A percentile compares a stretch with the other conserved stretches of the same genome.
These are phyloP conservation scores for Denticeps clupeoides DNA, from an alignment of 2,797 vertebrate genomes.

Conservation along the genomic window DNA sequence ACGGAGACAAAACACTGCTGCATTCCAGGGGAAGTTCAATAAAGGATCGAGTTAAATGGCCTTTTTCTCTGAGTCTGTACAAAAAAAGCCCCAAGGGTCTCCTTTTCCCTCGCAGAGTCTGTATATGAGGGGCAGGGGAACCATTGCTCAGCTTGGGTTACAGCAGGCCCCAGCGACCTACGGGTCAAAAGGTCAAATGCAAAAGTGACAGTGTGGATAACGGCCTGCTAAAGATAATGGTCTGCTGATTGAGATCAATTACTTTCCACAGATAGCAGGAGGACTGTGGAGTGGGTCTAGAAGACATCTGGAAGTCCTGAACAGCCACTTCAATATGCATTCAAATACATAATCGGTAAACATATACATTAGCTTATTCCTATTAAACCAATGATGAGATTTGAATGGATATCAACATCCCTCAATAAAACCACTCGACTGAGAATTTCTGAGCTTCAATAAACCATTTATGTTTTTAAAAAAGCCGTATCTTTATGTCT, in stretches of 20 bases:
- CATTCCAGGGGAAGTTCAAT: constrained; percentile 68
- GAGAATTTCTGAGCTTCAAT: too few species aligned
- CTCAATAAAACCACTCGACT: too few species aligned
- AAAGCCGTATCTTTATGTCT: not conserved
- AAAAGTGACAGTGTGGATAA: constrained; percentile 97
- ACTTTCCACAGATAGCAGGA: constrained; percentile 57
- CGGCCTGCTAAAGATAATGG: constrained; percentile 87
- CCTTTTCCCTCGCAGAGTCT: constrained; percentile 76
- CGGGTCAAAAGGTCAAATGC: constrained; percentile 77
- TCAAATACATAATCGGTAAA: too few species aligned
- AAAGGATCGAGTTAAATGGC: constrained; percentile 71
- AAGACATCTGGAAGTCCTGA: constrained; percentile 23
- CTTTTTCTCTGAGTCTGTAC: constrained; percentile 63
- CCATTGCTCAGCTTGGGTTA: constrained; percentile 76
- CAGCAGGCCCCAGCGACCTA: constrained; percentile 72
- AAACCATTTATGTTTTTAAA: constrained; percentile 1
- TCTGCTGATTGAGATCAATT: constrained; percentile 86
- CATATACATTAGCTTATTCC: too few species aligned
- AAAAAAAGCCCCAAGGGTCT: constrained; percentile 74
- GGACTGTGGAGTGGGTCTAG: constrained; percentile 18
- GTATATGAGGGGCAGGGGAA: constrained; percentile 78
- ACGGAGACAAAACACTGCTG: constrained; percentile 60
- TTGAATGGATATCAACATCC: too few species aligned
- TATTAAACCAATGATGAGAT: too few species aligned
- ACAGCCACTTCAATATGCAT: too few species aligned